Conservation (phyloP, 1,140 invertebrate genomes). For the Ostrea edulis region DNA sequence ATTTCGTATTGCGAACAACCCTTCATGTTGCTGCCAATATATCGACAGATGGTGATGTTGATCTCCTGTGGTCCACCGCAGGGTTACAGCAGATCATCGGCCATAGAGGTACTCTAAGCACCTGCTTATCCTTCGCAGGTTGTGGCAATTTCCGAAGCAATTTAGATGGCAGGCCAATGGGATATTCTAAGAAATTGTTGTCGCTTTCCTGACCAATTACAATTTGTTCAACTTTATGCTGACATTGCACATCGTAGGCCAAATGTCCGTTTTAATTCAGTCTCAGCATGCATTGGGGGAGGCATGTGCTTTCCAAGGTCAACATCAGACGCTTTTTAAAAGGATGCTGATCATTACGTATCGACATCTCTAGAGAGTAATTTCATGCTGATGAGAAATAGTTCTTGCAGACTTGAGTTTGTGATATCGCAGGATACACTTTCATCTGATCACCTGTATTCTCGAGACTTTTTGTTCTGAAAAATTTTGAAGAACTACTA, state of each 20-base stretch:
- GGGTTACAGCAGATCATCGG: background rate
- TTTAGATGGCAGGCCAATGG: constrained; percentile 41
- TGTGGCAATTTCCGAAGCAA: constrained; percentile 47
- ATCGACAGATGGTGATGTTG: background rate
- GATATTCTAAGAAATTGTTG: background rate
- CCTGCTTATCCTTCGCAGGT: constrained; percentile 31
- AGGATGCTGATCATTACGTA: background rate
- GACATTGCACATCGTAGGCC: background rate
- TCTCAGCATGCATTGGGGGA: background rate
- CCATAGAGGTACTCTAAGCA: background rate
- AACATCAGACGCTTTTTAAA: background rate
- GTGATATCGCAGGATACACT: background rate
- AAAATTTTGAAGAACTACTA: background rate
- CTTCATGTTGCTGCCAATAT: background rate
- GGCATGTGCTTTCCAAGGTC: background rate
- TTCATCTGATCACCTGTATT: background rate
- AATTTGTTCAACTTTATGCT: background rate
- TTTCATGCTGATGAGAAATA: background rate
- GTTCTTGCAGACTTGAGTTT: too few species aligned
- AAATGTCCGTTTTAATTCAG: background rate
- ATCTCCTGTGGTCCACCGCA: background rate
- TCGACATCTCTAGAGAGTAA: background rate
- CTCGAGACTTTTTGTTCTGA: background rate
- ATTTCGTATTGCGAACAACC: background rate
- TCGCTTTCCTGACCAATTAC: constrained; percentile 1